Percentiles rank a stretch among this genome's conserved stretches.
These are phyloP conservation scores for Sitobion miscanthi DNA, from an alignment of 1,140 invertebrate species.

Conservation along the genomic window DNA sequence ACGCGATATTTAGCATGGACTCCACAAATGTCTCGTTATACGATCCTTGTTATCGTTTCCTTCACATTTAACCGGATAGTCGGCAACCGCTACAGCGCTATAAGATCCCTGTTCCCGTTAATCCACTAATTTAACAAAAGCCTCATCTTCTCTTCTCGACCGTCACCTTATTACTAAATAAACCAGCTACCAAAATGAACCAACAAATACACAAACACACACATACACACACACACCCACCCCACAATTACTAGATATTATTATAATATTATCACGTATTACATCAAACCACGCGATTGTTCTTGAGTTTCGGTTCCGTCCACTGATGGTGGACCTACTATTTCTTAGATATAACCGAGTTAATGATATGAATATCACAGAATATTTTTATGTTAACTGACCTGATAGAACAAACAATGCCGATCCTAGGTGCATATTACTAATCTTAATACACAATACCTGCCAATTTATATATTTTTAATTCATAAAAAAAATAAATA, in stretches of 20 bases:
- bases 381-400: neutral
- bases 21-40: constrained; percentile 4
- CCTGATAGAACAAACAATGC: neutral
- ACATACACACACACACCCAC: neutral
- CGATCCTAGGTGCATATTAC: neutral
- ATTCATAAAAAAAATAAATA: too few species aligned
- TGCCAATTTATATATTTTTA: neutral
- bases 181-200: neutral
- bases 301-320: neutral
- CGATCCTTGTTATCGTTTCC: constrained; percentile 48
- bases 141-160: neutral
- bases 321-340: neutral
- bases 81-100: neutral
- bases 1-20: neutral
- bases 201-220: neutral
- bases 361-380: neutral
- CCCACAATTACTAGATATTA: neutral
- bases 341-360: neutral
- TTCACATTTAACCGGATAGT: constrained; percentile 50
- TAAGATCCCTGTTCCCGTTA: constrained; percentile 29
- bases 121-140: constrained; percentile 25
- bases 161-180: neutral
- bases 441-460: neutral
- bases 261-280: neutral
- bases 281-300: neutral